A percentile compares a stretch with the other conserved stretches of the same genome.
These are phyloP conservation scores for Calephelis virginiensis DNA, from an alignment of 1,140 invertebrate species.

Conservation along the genomic window DNA sequence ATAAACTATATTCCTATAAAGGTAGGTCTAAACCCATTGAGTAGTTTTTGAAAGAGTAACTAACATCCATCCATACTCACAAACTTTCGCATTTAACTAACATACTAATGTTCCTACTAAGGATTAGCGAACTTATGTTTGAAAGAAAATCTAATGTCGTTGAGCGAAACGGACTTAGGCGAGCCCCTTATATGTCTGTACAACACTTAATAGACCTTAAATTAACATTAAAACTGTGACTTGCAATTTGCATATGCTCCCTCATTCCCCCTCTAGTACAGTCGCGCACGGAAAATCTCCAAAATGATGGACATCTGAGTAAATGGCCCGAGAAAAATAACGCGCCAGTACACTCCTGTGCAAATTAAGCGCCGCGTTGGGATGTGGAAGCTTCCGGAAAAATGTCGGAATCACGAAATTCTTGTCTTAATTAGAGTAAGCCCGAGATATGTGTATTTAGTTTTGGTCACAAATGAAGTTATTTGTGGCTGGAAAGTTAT, in stretches of 20 bases:
- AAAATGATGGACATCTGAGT: constrained; percentile 65
- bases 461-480: not conserved
- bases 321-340: constrained; percentile 71
- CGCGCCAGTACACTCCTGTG: constrained; percentile 42
- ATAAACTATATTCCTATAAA: no score
- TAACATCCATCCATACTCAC: no score
- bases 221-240: constrained; percentile 57
- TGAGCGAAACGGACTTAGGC: no score
- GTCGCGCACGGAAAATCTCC: constrained; percentile 51
- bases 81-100: no score
- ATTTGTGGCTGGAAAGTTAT: not conserved
- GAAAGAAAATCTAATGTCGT: no score
- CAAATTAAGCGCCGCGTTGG: constrained; percentile 43
- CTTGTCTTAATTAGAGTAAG: constrained; percentile 33
- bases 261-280: constrained; percentile 44
- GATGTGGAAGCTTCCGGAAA: constrained; percentile 16
- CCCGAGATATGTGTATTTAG: constrained; percentile 5
- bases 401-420: constrained; percentile 28
- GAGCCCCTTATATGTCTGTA: no score
- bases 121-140: no score
- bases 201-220: no score
- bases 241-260: constrained; percentile 62
- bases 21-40: no score
- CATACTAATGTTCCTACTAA: no score
- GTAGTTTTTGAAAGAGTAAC: no score